These are phyloP conservation scores for Drosophila azteca DNA, from an alignment of 1,140 invertebrate genomes.

Conservation along the genomic window DNA sequence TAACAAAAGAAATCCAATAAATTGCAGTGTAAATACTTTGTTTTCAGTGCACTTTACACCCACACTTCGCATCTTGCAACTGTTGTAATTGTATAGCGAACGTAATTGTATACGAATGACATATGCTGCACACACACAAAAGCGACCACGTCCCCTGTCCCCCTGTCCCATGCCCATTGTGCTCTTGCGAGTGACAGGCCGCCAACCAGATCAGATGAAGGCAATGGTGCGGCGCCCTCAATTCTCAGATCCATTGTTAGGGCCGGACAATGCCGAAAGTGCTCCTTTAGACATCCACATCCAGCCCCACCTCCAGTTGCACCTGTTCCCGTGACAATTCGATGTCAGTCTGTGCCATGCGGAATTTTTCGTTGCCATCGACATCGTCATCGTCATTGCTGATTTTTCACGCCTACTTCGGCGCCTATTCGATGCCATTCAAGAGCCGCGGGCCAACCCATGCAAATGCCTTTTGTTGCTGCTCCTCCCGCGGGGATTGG, in stretches of 20 bases:
- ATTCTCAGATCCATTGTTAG: constrained; percentile 61
- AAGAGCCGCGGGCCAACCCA: neutral
- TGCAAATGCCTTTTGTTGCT: constrained; percentile 61
- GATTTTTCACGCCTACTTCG: constrained; percentile 68
- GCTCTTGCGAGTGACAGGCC: constrained; percentile 55
- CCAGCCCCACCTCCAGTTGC: constrained; percentile 5
- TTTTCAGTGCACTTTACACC: constrained; percentile 28
- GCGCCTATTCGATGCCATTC: constrained; percentile 20
- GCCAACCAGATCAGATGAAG: constrained; percentile 3
- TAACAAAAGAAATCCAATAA: neutral
- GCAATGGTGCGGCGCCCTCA: constrained; percentile 15
- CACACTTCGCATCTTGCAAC: constrained; percentile 36
- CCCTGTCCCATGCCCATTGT: constrained; percentile 56
- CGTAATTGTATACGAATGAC: constrained; percentile 79
- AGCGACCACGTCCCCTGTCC: constrained; percentile 4
- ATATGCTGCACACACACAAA: constrained; percentile 64
- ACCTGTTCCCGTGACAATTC: constrained; percentile 54
- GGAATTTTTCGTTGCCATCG: constrained; percentile 54
- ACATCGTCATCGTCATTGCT: constrained; percentile 37
- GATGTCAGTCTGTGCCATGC: constrained; percentile 42
- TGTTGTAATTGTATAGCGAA: constrained; percentile 46
- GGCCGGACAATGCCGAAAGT: constrained; percentile 57
- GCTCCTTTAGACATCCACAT: constrained; percentile 14
- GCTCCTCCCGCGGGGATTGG: constrained; percentile 33
- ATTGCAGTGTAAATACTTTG: neutral